These are phyloP conservation scores for Pristiophorus japonicus DNA, from an alignment of 2,113 vertebrate genomes.

Conservation along the genomic window DNA sequence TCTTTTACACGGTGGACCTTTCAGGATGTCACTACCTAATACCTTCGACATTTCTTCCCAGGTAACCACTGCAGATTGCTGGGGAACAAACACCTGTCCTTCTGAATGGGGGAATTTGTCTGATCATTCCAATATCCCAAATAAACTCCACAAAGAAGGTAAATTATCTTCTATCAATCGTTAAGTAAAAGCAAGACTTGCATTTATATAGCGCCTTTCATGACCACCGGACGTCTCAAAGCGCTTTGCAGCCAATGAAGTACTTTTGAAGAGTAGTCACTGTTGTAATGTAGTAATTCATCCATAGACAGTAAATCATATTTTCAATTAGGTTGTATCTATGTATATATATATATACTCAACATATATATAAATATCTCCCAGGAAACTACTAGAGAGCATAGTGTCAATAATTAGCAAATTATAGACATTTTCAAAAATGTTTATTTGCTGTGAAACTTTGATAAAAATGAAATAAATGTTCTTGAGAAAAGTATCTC, in stretches of 20 bases:
- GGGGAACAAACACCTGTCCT: constrained; percentile 70
- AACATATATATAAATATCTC: too few relatives aligned
- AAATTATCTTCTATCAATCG: constrained; percentile 39
- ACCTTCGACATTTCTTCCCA: constrained; percentile 46
- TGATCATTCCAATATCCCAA: constrained; percentile 75
- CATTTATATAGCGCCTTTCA: too few relatives aligned
- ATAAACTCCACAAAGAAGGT: constrained; percentile 73
- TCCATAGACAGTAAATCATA: neutral
- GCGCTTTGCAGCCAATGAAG: too few relatives aligned
- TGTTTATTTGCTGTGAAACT: neutral
- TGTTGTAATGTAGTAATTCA: too few relatives aligned
- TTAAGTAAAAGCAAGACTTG: too few relatives aligned
- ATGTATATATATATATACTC: too few relatives aligned
- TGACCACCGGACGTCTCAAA: too few relatives aligned
- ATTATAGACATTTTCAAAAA: neutral
- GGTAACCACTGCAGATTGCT: constrained; percentile 65
- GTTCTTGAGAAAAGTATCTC: neutral
- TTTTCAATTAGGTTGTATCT: neutral
- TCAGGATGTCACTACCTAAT: neutral
- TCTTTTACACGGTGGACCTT: neutral
- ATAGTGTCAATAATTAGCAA: neutral
- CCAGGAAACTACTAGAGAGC: neutral
- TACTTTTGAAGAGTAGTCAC: too few relatives aligned
- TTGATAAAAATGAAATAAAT: neutral
- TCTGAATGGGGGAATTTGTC: constrained; percentile 69